A percentile compares a stretch with the other conserved stretches of the same genome.
phyloP scores from a whole-genome alignment of 2,113 vertebrate species.

The Xerus inauris region DNA sequence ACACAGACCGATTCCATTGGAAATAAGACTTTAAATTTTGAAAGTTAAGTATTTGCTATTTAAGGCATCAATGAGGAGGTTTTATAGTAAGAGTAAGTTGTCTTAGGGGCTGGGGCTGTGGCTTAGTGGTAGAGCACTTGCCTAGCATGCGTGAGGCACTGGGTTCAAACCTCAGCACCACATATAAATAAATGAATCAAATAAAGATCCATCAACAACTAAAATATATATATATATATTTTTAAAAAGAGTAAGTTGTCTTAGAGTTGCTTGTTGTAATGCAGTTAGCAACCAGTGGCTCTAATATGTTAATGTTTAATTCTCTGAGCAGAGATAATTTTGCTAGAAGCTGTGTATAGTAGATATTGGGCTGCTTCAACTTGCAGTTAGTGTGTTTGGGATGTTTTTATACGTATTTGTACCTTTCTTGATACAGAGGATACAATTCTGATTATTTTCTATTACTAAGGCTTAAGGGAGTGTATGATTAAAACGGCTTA shows the following conservation, averaged over 20 bases:
- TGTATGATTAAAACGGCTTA: slow-evolving; percentile 28
- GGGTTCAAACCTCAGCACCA: no score
- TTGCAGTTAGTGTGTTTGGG: neutral
- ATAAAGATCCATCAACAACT: no score
- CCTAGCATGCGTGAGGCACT: no score
- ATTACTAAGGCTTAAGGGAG: neutral
- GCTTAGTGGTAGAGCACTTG: no score
- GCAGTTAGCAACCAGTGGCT: neutral
- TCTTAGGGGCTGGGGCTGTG: no score
- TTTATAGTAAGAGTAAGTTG: slow-evolving; percentile 1
- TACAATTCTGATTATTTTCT: neutral
- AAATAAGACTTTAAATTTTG: slow-evolving; percentile 38
- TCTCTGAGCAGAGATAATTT: slow-evolving; percentile 29
- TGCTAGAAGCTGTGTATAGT: neutral
- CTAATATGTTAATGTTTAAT: neutral
- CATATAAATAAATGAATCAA: no score
- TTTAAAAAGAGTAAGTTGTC: neutral
- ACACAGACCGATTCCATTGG: neutral
- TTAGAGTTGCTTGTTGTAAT: neutral
- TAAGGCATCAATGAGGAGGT: neutral
- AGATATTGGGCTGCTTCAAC: neutral
- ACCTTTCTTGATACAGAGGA: slow-evolving; percentile 21
- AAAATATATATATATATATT: no score
- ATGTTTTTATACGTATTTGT: neutral
- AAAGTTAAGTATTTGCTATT: slow-evolving; percentile 37